phyloP scores from a whole-genome alignment of 1,140 invertebrate genomes.

The Drosophila ogumai region DNA sequence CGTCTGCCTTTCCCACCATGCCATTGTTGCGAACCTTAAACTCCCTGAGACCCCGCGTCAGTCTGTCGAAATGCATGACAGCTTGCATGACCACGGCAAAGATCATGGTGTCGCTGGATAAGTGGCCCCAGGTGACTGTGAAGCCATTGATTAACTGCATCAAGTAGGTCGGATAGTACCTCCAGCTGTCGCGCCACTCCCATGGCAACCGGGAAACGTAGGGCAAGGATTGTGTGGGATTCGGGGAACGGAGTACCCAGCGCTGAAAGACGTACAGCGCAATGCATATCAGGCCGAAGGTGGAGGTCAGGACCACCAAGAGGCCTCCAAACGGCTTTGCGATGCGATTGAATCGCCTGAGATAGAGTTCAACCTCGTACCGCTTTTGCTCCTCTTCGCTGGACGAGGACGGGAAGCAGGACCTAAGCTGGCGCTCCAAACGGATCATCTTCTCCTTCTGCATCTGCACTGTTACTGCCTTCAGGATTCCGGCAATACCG shows the following conservation, averaged over 20 bases:
- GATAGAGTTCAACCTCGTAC: conserved; percentile 31
- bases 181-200: conserved; percentile 39
- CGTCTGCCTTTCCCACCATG: not conserved
- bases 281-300: conserved; percentile 43
- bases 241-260: not conserved
- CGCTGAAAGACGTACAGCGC: conserved; percentile 19
- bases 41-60: conserved; percentile 29
- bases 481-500: conserved; percentile 40
- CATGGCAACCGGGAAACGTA: conserved; percentile 49
- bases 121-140: conserved; percentile 46
- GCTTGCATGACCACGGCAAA: conserved; percentile 57
- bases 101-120: conserved; percentile 61
- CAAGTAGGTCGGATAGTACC: conserved; percentile 46
- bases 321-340: conserved; percentile 38
- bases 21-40: not conserved
- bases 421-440: conserved; percentile 38
- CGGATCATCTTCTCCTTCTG: conserved; percentile 29
- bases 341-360: conserved; percentile 6
- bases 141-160: conserved; percentile 47
- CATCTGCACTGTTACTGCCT: conserved; percentile 45
- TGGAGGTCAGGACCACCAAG: conserved; percentile 32
- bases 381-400: conserved; percentile 1
- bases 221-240: conserved; percentile 39
- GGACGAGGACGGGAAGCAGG: conserved; percentile 42
- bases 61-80: conserved; percentile 66